Conservation (phyloP, 2,888 invertebrate species). For the Heliothis peltigera region DNA sequence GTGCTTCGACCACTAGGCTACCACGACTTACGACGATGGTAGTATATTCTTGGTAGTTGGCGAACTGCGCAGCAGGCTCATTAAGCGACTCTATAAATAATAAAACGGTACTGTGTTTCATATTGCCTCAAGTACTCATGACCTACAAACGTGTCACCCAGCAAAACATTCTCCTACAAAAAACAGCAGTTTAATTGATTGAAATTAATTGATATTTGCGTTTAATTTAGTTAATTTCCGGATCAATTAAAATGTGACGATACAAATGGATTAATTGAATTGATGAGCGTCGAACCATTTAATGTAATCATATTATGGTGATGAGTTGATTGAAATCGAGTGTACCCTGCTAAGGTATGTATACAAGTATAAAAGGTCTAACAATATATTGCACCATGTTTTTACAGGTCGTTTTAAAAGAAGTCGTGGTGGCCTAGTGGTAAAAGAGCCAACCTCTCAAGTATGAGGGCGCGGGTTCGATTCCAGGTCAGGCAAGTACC, state of each 20-base stretch:
- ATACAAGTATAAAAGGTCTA: too few relatives aligned
- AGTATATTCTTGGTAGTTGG: too few relatives aligned
- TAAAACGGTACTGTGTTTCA: neutral
- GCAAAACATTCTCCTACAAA: slow-evolving; percentile 1
- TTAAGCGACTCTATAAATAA: too few relatives aligned
- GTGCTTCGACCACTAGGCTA: too few relatives aligned
- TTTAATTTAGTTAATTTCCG: slow-evolving; percentile 37
- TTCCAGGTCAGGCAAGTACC: too few relatives aligned
- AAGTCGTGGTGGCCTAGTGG: too few relatives aligned
- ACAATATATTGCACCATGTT: too few relatives aligned
- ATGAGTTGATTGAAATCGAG: slow-evolving; percentile 3
- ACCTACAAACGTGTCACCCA: neutral
- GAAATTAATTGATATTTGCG: slow-evolving; percentile 30
- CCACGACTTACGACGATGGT: too few relatives aligned
- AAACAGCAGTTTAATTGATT: slow-evolving; percentile 21
- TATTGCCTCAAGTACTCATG: neutral
- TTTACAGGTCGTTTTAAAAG: too few relatives aligned
- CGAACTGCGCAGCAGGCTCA: too few relatives aligned
- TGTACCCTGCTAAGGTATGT: neutral
- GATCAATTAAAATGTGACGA: slow-evolving; percentile 35
- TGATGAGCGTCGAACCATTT: slow-evolving; percentile 8
- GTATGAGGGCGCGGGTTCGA: too few relatives aligned
- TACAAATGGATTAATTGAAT: slow-evolving; percentile 24
- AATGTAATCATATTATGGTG: slow-evolving; percentile 24
- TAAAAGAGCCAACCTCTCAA: too few relatives aligned